phyloP scores from a whole-genome alignment of 2,797 vertebrate species.

The Manis javanica region DNA sequence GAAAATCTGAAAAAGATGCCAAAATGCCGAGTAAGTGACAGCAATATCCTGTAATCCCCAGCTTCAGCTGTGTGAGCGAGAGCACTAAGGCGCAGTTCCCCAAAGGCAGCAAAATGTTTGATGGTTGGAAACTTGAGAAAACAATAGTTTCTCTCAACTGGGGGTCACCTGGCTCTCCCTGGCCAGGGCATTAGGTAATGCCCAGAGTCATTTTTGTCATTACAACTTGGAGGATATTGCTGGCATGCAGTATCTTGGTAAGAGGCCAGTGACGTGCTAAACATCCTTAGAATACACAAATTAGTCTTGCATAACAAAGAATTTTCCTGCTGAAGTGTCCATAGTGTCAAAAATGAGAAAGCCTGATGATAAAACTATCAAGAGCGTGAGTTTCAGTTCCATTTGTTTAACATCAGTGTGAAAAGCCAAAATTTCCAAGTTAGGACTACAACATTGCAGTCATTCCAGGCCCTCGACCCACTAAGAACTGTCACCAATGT shows the following conservation, averaged over 20 bases:
- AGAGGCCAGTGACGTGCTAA: neutral
- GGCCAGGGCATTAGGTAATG: neutral
- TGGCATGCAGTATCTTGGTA: neutral
- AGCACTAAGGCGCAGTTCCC: neutral
- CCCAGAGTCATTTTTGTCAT: neutral
- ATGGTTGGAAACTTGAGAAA: neutral
- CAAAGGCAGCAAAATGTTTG: neutral
- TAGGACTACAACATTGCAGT: neutral
- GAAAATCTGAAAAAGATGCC: neutral
- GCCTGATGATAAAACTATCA: neutral
- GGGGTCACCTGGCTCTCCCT: neutral
- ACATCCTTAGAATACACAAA: neutral
- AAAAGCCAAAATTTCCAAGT: neutral
- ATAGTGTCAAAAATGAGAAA: neutral
- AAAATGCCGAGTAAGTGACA: neutral
- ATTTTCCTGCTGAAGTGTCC: neutral
- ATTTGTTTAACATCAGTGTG: neutral
- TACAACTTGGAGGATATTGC: neutral
- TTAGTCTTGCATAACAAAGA: neutral
- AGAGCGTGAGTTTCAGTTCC: neutral
- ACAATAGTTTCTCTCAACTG: neutral
- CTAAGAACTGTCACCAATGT: neutral
- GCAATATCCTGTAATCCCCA: neutral
- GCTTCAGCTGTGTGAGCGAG: neutral
- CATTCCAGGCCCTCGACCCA: neutral